Percentiles rank a stretch among this genome's conserved stretches.
phyloP scores from a whole-genome alignment of 2,888 invertebrate species.

The Diogma glabrata region DNA sequence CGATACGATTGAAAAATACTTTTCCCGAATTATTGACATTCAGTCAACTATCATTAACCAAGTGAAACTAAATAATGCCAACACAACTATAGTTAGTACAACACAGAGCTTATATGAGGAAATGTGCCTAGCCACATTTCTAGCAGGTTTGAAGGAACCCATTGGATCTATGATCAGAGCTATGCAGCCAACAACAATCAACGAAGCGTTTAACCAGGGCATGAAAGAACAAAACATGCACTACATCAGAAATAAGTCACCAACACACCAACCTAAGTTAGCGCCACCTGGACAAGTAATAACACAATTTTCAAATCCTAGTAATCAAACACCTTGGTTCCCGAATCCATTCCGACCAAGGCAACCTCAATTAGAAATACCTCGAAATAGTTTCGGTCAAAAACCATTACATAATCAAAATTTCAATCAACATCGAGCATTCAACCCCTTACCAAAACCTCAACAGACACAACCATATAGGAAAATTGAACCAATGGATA shows the following conservation, averaged over 20 bases:
- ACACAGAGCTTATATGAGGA: not conserved
- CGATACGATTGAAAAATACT: too few relatives aligned
- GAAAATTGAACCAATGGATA: too few relatives aligned
- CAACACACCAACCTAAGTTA: not conserved
- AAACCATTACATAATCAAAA: not conserved
- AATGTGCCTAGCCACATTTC: slow-evolving; percentile 5
- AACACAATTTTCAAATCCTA: too few relatives aligned
- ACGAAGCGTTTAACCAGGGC: slow-evolving; percentile 17
- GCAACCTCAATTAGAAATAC: not conserved
- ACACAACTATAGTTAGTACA: not conserved
- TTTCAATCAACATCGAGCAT: not conserved
- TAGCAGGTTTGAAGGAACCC: slow-evolving; percentile 19
- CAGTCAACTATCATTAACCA: not conserved
- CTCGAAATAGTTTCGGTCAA: not conserved
- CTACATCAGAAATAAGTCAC: not conserved
- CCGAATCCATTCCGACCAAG: not conserved
- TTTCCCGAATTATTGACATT: too few relatives aligned
- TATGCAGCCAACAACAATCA: slow-evolving; percentile 17
- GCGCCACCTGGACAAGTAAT: not conserved
- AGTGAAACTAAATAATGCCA: not conserved
- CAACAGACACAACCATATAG: not conserved
- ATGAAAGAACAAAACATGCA: slow-evolving; percentile 15
- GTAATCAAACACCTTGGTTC: too few relatives aligned
- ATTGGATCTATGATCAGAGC: slow-evolving; percentile 20
- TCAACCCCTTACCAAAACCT: not conserved